A percentile compares a stretch with the other conserved stretches of the same genome.
These are phyloP conservation scores for Sphyrna mokarran DNA, from an alignment of 2,113 vertebrate genomes.

Conservation along the genomic window DNA sequence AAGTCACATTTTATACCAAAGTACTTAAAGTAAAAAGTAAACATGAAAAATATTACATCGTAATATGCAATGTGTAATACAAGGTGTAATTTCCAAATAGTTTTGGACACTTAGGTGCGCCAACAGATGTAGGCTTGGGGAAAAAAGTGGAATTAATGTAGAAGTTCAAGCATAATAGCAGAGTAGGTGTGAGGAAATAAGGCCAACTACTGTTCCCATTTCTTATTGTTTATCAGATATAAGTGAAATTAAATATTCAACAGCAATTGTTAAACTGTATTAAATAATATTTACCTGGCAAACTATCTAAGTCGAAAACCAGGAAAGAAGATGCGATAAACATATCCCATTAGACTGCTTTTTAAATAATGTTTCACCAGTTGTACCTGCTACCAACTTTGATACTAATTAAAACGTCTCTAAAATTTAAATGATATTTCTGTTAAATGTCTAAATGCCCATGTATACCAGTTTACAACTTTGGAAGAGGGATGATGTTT, in stretches of 20 bases:
- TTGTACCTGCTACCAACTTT: not conserved
- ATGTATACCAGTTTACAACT: not conserved
- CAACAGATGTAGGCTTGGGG: not conserved
- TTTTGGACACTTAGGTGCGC: not conserved
- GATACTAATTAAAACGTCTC: not conserved
- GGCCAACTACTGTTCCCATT: not conserved
- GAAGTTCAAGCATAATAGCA: not conserved
- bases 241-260: not conserved
- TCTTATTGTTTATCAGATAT: not conserved
- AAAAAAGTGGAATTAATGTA: not conserved
- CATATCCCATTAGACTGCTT: not conserved
- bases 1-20: not conserved
- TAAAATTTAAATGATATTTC: not conserved
- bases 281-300: not conserved
- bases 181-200: not conserved
- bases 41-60: not conserved
- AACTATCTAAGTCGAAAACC: not conserved
- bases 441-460: not conserved
- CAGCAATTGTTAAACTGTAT: not conserved
- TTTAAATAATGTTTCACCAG: not conserved
- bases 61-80: not conserved
- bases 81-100: not conserved
- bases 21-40: not conserved
- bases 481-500: not conserved
- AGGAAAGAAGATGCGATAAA: not conserved